Percentiles rank a stretch among this genome's conserved stretches.
phyloP scores from a whole-genome alignment of 2,888 invertebrate genomes.

The Amphipoea oculea region DNA sequence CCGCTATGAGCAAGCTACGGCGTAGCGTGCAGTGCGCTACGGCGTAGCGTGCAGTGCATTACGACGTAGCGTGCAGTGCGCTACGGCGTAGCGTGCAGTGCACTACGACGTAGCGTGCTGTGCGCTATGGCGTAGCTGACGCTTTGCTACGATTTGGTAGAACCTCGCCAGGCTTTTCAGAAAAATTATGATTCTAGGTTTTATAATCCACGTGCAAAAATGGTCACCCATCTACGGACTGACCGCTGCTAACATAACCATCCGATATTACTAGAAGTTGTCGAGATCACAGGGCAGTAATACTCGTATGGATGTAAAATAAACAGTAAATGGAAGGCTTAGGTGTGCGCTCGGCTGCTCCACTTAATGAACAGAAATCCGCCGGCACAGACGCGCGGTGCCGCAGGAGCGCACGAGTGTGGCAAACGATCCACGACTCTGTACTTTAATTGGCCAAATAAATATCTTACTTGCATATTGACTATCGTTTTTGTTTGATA shows the following conservation, averaged over 20 bases:
- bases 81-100: constrained; percentile 12
- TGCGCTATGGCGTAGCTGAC: constrained; percentile 1
- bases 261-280: background rate
- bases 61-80: constrained; percentile 15
- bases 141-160: background rate
- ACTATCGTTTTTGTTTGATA: background rate
- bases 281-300: background rate
- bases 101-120: constrained; percentile 6
- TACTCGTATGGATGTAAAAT: background rate
- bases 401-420: background rate
- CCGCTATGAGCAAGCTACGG: background rate
- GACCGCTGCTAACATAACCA: background rate
- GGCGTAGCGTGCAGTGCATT: constrained; percentile 2
- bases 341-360: constrained; percentile 10
- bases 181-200: background rate
- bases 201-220: no score
- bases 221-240: background rate
- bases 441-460: constrained; percentile 10
- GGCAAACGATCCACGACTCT: background rate
- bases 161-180: background rate
- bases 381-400: background rate
- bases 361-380: constrained; percentile 33
- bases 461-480: background rate
- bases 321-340: constrained; percentile 9
- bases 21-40: constrained; percentile 17